Percentiles rank a stretch among this genome's conserved stretches.
These are phyloP conservation scores for Lucifuga dentata DNA, from an alignment of 2,113 vertebrate genomes.

Conservation along the genomic window DNA sequence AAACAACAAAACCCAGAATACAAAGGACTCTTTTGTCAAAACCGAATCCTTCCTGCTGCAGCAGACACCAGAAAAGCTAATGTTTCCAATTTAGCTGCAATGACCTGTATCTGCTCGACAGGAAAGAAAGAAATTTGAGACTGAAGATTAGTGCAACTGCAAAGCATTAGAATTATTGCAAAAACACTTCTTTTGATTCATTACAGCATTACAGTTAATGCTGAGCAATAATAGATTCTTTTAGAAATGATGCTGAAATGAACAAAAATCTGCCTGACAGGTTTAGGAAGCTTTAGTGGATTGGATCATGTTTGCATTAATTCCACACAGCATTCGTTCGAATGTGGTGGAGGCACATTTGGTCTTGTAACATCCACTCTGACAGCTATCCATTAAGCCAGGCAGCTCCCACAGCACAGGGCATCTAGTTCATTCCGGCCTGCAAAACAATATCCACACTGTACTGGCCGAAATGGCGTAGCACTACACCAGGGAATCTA, in stretches of 20 bases:
- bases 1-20: constrained; percentile 81
- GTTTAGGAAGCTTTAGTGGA: no score
- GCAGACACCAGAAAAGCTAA: constrained; percentile 30
- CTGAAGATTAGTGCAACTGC: neutral
- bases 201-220: neutral
- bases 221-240: no score
- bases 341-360: constrained; percentile 20
- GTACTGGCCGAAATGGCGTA: constrained; percentile 85
- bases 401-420: constrained; percentile 71
- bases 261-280: no score
- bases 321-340: neutral
- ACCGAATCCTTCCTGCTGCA: constrained; percentile 55
- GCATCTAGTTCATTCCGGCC: constrained; percentile 80
- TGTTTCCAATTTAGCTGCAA: constrained; percentile 21
- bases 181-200: no score
- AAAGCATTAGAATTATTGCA: neutral
- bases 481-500: constrained; percentile 88
- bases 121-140: neutral
- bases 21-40: constrained; percentile 85
- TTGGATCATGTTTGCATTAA: no score
- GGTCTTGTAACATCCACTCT: constrained; percentile 51
- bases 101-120: constrained; percentile 24
- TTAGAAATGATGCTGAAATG: no score
- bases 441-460: constrained; percentile 83
- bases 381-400: constrained; percentile 66